Base-by-base conservation (phyloP, 2,888 invertebrate species). In the Drosophila phalerata region DNA sequence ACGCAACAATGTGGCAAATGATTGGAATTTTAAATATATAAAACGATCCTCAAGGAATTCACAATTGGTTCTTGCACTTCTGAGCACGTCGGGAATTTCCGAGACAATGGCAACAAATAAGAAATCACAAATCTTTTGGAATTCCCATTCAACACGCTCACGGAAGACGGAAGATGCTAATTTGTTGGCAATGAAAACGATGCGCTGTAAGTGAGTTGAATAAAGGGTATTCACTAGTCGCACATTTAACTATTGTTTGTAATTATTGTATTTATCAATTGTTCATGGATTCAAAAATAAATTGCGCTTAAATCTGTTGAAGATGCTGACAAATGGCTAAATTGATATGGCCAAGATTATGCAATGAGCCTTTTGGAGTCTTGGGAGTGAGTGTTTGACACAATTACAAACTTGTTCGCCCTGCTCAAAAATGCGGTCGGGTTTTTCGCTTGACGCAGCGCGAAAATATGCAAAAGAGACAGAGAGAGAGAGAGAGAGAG, bases 331-430 rank as follows among this genome's bases (percentile, higher is more conserved):
- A 57, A 73, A 72, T 73, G 22, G 57, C 11, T 37, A 34, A 32
- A 40, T 47, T 43, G 69, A 66, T 63, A 57, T 69, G 69, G 37
- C 32, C 45, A 45, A 56, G 45, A 64, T 83, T 83, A 83, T 83
- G 84, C 72, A 85, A 83, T 85, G 37, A 52, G 38, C 51, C 66
- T 74, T 70, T 70, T 22, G 60, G 56, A 32, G 43, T 25, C 43
- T 68, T 52, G 65, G 58, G 48, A 53, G 30, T 43, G 56, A 58
- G 56, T 64, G 69, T 88, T 88, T 86, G 88, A 77, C 83, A 88
- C 81, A 77, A 84, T 84, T 88, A 80, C 68, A 88, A 84, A 88
- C 88, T 84, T 75, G 83, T 88, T 88, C 88, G 86, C 86, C 81
- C 88, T 69, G 73, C 83, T 60, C 64, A 72, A 73, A 88, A 88